phyloP scores from a whole-genome alignment of 2,888 invertebrate species.

The Microplitis manilae region DNA sequence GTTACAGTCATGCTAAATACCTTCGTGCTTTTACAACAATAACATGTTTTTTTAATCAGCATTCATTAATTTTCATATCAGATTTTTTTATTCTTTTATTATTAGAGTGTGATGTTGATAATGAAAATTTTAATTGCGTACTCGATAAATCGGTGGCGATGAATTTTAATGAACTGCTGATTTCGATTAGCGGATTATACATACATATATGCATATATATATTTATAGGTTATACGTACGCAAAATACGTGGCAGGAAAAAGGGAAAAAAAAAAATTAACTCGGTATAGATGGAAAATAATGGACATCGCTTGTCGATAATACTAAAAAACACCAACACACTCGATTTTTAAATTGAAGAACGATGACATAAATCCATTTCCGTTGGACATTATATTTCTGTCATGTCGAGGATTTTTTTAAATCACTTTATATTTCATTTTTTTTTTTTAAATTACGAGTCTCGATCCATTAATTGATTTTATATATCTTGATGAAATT shows the following conservation, averaged over 20 bases:
- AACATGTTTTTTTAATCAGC: not conserved
- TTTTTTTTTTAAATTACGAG: not conserved
- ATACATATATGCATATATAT: not conserved
- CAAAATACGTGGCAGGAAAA: not conserved
- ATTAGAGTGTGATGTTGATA: not conserved
- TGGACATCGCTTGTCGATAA: not conserved
- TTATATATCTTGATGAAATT: not conserved
- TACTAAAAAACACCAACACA: not conserved
- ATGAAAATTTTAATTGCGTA: not conserved
- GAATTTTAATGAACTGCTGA: not conserved
- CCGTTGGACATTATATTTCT: not conserved
- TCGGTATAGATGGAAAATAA: not conserved
- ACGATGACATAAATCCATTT: not conserved
- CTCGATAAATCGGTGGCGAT: constrained; percentile 1
- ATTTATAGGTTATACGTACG: not conserved
- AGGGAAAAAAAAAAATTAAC: not conserved
- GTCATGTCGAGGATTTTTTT: not conserved
- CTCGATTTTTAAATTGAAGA: constrained; percentile 1
- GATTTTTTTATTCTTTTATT: not conserved
- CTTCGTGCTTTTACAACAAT: not conserved
- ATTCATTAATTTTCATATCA: not conserved
- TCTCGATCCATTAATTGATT: not conserved
- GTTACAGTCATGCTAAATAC: not conserved
- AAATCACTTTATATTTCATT: not conserved
- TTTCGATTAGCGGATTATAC: not conserved